A percentile compares a stretch with the other conserved stretches of the same genome.
phyloP scores from a whole-genome alignment of 2,888 invertebrate genomes.

The Pandemis corylana region DNA sequence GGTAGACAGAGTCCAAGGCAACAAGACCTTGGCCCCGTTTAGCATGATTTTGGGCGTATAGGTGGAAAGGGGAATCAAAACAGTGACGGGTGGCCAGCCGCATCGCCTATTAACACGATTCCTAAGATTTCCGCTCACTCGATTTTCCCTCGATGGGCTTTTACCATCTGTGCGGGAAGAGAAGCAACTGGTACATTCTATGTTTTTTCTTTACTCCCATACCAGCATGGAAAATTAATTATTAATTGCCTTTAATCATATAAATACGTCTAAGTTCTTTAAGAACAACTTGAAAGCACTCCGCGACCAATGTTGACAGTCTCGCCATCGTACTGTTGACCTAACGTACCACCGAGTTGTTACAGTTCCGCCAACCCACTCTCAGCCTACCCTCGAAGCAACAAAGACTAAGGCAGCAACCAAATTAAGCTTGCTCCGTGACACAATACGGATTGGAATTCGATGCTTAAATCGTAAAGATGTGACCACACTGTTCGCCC shows the following conservation, averaged over 20 bases:
- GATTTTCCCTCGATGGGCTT: no score
- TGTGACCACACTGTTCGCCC: not conserved
- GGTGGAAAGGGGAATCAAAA: no score
- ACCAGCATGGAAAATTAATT: not conserved
- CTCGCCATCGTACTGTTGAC: constrained; percentile 18
- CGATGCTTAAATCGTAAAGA: constrained; percentile 15
- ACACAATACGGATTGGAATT: constrained; percentile 21
- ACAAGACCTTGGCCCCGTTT: no score
- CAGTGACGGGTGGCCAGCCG: no score
- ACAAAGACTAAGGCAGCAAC: not conserved
- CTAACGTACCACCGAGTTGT: constrained; percentile 8
- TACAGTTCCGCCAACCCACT: not conserved
- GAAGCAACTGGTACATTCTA: no score
- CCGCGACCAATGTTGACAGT: constrained; percentile 31
- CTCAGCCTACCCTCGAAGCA: not conserved
- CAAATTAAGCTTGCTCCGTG: constrained; percentile 12
- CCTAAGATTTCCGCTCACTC: no score
- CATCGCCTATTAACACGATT: no score
- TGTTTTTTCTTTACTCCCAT: no score
- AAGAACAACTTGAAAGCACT: constrained; percentile 26
- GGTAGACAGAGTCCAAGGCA: no score
- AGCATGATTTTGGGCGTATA: no score
- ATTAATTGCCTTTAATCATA: not conserved
- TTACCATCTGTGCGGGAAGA: no score
- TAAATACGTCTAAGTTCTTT: not conserved